Evolutionary conservation across 2,888 invertebrate genomes (phyloP).

Genomic region (Sarcophaga subvicina): DNA sequence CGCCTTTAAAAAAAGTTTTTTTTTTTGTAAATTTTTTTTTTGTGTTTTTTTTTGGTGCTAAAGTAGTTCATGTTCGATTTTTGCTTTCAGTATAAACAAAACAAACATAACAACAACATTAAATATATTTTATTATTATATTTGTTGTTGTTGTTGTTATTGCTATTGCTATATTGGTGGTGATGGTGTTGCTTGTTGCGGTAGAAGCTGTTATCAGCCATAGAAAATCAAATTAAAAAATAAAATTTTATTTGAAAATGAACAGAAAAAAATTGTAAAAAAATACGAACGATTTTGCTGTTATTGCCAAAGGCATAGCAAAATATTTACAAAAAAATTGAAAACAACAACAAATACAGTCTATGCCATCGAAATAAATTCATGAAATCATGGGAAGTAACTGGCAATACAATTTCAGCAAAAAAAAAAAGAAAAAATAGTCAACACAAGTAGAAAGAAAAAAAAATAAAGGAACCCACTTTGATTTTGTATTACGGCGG

Average conservation of each 20-base stretch:
- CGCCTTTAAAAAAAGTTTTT: conserved; percentile 73
- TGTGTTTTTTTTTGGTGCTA: conserved; percentile 19
- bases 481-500: conserved; percentile 39
- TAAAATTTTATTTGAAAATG: conserved; percentile 35
- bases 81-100: background rate
- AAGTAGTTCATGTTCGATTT: conserved; percentile 63
- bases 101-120: too few relatives aligned
- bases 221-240: conserved; percentile 68
- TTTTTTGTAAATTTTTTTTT: conserved; percentile 22
- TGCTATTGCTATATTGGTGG: conserved; percentile 18
- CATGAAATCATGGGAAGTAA: conserved; percentile 61
- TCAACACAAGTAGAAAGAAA: background rate
- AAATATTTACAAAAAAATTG: conserved; percentile 25
- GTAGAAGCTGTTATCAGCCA: conserved; percentile 70
- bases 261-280: background rate
- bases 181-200: conserved; percentile 37
- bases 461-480: conserved; percentile 22
- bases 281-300: conserved; percentile 41
- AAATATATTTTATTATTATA: conserved; percentile 14
- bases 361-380: conserved; percentile 13
- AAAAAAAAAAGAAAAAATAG: conserved; percentile 19
- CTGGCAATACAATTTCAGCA: conserved; percentile 29
- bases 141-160: conserved; percentile 24
- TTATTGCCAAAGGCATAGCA: conserved; percentile 54
- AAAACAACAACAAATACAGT: conserved; percentile 2